Percentiles rank a stretch among this genome's conserved stretches.
phyloP scores from a whole-genome alignment of 2,888 invertebrate species.

The Meloe dianella region DNA sequence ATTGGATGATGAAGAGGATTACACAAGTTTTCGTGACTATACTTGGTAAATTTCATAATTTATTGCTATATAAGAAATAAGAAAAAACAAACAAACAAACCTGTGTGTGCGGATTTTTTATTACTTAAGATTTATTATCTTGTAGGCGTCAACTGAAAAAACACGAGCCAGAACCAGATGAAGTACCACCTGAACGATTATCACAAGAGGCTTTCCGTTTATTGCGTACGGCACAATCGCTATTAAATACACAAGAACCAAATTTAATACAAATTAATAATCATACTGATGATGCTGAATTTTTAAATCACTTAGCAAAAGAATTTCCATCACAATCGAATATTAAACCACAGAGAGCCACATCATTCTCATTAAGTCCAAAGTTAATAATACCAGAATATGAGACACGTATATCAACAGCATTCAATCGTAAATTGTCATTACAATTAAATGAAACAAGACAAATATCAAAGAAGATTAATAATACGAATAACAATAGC shows the following conservation, averaged over 20 bases:
- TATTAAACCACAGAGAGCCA: conserved; percentile 46
- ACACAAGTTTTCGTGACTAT: conserved; percentile 63
- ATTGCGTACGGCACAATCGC: conserved; percentile 69
- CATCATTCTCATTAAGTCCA: conserved; percentile 53
- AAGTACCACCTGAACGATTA: conserved; percentile 67
- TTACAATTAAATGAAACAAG: conserved; percentile 49
- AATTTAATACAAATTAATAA: conserved; percentile 59
- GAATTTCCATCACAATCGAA: conserved; percentile 51
- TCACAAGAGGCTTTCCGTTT: conserved; percentile 72
- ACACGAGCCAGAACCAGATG: conserved; percentile 57
- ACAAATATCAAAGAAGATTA: conserved; percentile 4
- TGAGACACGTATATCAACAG: conserved; percentile 48
- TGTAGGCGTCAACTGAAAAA: conserved; percentile 56
- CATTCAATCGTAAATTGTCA: conserved; percentile 54
- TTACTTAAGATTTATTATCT: conserved; percentile 15
- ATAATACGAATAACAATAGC: not conserved
- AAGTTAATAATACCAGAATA: conserved; percentile 51
- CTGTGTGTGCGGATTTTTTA: conserved; percentile 10
- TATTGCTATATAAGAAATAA: not conserved
- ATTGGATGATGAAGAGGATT: conserved; percentile 45
- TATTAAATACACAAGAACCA: conserved; percentile 69
- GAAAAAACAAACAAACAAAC: not conserved
- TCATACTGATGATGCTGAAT: conserved; percentile 50
- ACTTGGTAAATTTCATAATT: conserved; percentile 61
- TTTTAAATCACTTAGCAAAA: conserved; percentile 54